Conservation (phyloP, 2,888 invertebrate genomes). For the Tetheella fluctuosa region DNA sequence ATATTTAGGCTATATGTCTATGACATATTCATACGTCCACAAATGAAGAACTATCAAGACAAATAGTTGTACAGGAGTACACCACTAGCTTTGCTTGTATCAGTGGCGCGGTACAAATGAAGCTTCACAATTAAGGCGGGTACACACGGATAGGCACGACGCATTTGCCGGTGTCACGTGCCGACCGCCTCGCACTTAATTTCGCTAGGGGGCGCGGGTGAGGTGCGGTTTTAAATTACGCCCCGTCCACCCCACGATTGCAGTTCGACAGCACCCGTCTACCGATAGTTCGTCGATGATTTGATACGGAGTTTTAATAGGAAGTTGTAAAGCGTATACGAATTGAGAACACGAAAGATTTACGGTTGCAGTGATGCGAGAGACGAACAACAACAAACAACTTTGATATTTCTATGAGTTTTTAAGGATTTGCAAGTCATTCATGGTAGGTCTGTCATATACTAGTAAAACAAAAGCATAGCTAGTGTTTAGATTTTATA, state of each 20-base stretch:
- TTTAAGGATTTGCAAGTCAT: no score
- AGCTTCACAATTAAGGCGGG: slow-evolving; percentile 76
- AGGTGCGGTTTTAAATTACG: slow-evolving; percentile 80
- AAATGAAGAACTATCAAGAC: neutral
- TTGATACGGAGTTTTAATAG: slow-evolving; percentile 29
- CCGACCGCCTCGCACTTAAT: slow-evolving; percentile 79
- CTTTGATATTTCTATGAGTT: no score
- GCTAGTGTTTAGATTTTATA: no score
- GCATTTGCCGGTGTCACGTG: slow-evolving; percentile 82
- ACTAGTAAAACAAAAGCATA: no score
- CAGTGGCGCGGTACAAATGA: slow-evolving; percentile 65
- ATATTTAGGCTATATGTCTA: no score
- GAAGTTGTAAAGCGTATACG: neutral
- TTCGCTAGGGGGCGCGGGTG: slow-evolving; percentile 61
- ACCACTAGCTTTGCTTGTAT: slow-evolving; percentile 13
- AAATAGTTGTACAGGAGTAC: neutral
- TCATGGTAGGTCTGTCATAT: neutral
- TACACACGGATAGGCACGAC: slow-evolving; percentile 70
- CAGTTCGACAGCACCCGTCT: slow-evolving; percentile 48
- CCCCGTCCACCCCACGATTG: slow-evolving; percentile 57
- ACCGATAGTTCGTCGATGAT: slow-evolving; percentile 33
- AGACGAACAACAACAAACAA: no score
- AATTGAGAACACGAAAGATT: neutral
- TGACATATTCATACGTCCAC: neutral
- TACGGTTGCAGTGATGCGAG: neutral